Conservation (phyloP, 2,888 invertebrate species). For the Rhagophthalmus giganteus region DNA sequence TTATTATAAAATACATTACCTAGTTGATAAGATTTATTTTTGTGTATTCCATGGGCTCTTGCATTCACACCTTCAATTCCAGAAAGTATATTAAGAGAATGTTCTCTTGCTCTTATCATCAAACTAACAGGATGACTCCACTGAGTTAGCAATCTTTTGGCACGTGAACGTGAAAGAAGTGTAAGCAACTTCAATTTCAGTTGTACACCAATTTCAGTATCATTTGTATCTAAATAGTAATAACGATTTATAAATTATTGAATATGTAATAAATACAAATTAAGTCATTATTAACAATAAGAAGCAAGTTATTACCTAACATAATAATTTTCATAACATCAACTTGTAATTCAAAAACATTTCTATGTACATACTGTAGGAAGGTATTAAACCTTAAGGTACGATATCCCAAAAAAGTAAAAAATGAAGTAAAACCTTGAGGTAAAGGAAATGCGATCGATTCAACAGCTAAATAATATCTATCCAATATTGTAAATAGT, state of each 20-base stretch:
- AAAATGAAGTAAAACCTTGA: conserved; percentile 86
- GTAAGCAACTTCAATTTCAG: conserved; percentile 75
- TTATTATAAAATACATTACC: conserved; percentile 15
- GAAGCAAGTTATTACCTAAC: too few relatives aligned
- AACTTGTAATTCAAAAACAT: conserved; percentile 84
- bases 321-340: conserved; percentile 85
- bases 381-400: conserved; percentile 77
- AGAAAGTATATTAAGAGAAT: conserved; percentile 77
- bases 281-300: too few relatives aligned
- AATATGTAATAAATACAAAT: too few relatives aligned
- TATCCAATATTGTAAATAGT: conserved; percentile 77
- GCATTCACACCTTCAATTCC: conserved; percentile 62
- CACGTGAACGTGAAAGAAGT: conserved; percentile 75
- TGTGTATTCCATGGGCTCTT: conserved; percentile 42
- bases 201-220: conserved; percentile 62
- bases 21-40: conserved; percentile 38
- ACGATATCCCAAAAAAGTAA: conserved; percentile 82
- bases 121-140: conserved; percentile 79
- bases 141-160: conserved; percentile 74
- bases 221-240: conserved; percentile 55
- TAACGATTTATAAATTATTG: neutral
- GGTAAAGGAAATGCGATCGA: conserved; percentile 81
- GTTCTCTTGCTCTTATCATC: conserved; percentile 77
- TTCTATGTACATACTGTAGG: conserved; percentile 79
- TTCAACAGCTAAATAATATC: conserved; percentile 78